Conservation (phyloP, 2,113 vertebrate species). For the Caloenas nicobarica region DNA sequence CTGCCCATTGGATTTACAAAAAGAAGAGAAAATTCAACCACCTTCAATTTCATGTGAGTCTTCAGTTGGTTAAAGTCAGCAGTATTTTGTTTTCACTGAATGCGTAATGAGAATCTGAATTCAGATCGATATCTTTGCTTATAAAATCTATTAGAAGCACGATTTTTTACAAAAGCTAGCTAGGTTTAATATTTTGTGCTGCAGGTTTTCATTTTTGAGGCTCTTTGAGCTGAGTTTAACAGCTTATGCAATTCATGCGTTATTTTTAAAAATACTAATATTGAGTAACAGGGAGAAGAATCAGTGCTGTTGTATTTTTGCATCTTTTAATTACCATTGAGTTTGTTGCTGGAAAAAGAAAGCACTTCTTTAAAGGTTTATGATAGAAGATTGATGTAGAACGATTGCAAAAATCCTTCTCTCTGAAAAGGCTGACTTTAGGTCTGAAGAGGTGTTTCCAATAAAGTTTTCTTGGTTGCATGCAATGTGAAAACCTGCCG, state of each 20-base stretch:
- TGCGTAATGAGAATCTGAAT: neutral
- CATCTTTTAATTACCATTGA: neutral
- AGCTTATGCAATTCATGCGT: neutral
- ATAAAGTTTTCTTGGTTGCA: neutral
- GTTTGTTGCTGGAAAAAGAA: neutral
- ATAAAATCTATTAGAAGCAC: neutral
- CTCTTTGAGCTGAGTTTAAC: neutral
- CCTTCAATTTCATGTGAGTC: constrained; percentile 82
- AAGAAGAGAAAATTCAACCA: constrained; percentile 89
- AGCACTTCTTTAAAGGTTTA: neutral
- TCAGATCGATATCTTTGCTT: neutral
- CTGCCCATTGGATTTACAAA: constrained; percentile 88
- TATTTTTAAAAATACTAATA: neutral
- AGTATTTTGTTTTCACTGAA: neutral
- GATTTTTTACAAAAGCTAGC: neutral
- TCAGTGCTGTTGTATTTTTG: neutral
- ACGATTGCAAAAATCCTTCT: neutral
- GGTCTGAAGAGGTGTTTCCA: neutral
- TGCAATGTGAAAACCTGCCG: neutral
- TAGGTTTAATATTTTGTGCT: neutral
- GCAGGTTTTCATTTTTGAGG: neutral
- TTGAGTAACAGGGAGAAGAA: neutral
- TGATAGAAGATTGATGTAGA: neutral
- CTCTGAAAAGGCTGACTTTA: neutral
- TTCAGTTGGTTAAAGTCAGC: neutral